phyloP scores from a whole-genome alignment of 2,113 vertebrate genomes.

The Bufo bufo region DNA sequence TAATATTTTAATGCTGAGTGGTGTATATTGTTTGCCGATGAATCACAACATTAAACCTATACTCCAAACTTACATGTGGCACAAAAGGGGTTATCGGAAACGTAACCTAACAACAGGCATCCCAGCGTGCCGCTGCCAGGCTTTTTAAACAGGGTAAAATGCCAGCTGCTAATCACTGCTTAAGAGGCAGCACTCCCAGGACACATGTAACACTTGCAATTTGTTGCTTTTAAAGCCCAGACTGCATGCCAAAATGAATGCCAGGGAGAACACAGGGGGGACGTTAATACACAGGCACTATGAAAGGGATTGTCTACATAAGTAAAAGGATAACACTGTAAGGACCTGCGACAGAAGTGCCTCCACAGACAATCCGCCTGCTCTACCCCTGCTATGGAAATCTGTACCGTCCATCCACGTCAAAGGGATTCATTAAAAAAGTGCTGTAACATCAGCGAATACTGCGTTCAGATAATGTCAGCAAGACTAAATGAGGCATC shows the following conservation, averaged over 20 bases:
- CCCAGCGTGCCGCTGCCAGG: slow-evolving; percentile 2
- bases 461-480: no score
- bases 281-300: slow-evolving; percentile 24
- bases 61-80: background rate
- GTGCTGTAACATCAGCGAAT: no score
- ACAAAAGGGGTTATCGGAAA: background rate
- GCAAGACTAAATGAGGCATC: background rate
- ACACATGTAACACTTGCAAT: slow-evolving; percentile 43
- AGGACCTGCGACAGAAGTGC: background rate
- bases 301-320: slow-evolving; percentile 8
- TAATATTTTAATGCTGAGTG: background rate
- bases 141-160: slow-evolving; percentile 38
- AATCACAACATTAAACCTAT: background rate
- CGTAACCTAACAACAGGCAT: background rate
- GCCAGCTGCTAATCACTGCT: slow-evolving; percentile 56
- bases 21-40: background rate
- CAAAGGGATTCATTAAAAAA: background rate
- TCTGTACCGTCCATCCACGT: background rate
- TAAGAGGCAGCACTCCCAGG: slow-evolving; percentile 44
- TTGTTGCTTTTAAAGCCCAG: slow-evolving; percentile 53
- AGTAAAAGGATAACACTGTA: slow-evolving; percentile 10
- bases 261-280: slow-evolving; percentile 37
- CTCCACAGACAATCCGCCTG: background rate
- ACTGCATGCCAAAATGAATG: slow-evolving; percentile 34
- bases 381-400: background rate